Base-by-base conservation (phyloP, 2,888 invertebrate species). In the Ophioninae sp. region DNA sequence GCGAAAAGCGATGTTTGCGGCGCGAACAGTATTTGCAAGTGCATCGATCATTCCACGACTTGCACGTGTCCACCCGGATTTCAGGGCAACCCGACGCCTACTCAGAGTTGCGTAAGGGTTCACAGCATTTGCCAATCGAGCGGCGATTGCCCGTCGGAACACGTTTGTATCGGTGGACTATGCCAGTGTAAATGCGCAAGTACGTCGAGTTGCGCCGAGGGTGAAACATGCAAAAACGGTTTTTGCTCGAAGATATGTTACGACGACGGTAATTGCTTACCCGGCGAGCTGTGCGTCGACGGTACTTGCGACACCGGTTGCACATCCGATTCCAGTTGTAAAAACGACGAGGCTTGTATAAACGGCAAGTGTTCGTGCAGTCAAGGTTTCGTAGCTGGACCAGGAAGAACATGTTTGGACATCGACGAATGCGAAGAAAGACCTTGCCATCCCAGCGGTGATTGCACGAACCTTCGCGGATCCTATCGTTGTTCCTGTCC, bases 31-130 rank as follows among this genome's bases (percentile, higher is more conserved):
- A 94, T 96, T 39, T 98, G 98, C 91, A 95, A 95, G 72, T 96
- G 96, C 91, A 93, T 95, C 44, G 95, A 96, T 90, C 97, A 98
- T 89, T 94, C 94, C 67, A 96, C 96, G 0, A 94, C 95, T 74
- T 98, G 98, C 91, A 95, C 95, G 84, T 98, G 98, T 89, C 97
- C 97, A 0, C 94, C 95, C 73, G 97, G 97, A 50, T 98, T 98
- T 91, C 96, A 96, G 92, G 97, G 97, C 0, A 97, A 97, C 90
- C 97, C 98, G 20, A 96, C 96, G 20, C 96, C 98, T 0, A 96
- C 98, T 91, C 97, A 98, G 93, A 98, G 98, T 6, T 98, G 98
- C 90, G 96, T 98, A 7, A 94, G 98, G 87, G 95, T 96, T 78
- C 96, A 97, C n/a, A 94, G 94, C 61, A 91, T 94, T 21, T 98